These are phyloP conservation scores for Irena cyanogastra DNA, from an alignment of 2,113 vertebrate species.

Conservation along the genomic window DNA sequence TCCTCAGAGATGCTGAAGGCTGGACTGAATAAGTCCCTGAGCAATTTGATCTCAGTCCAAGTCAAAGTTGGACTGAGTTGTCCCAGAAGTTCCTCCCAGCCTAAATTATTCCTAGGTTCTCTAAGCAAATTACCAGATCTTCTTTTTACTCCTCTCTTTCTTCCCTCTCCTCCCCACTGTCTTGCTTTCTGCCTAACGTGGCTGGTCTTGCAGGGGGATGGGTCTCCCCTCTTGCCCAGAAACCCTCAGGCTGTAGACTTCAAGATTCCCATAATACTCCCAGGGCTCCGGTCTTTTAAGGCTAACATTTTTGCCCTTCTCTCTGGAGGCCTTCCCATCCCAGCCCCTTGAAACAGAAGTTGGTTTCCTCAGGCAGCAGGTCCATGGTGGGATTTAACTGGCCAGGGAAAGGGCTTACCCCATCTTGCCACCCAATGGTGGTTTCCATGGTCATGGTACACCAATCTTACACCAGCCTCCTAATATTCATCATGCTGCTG, in stretches of 20 bases:
- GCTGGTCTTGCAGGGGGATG: neutral
- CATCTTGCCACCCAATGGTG: neutral
- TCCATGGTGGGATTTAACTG: neutral
- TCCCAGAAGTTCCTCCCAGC: neutral
- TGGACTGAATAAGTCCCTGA: neutral
- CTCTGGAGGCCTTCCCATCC: neutral
- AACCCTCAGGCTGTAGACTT: neutral
- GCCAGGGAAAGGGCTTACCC: neutral
- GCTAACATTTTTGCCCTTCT: neutral
- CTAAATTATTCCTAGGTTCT: neutral
- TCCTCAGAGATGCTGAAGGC: neutral
- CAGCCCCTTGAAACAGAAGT: neutral
- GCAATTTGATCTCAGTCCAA: neutral
- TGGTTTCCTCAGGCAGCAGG: neutral
- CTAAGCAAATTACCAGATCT: neutral
- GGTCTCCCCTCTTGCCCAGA: neutral
- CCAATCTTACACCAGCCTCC: neutral
- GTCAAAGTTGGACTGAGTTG: neutral
- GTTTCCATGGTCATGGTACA: neutral
- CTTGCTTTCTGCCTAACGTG: fast-evolving
- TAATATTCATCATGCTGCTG: neutral
- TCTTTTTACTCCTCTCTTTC: neutral
- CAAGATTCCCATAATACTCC: neutral
- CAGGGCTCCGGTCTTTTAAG: neutral
- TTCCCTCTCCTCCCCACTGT: neutral